Evolutionary conservation across 2,888 invertebrate genomes (phyloP).

Genomic region (Capitulum mitella): DNA sequence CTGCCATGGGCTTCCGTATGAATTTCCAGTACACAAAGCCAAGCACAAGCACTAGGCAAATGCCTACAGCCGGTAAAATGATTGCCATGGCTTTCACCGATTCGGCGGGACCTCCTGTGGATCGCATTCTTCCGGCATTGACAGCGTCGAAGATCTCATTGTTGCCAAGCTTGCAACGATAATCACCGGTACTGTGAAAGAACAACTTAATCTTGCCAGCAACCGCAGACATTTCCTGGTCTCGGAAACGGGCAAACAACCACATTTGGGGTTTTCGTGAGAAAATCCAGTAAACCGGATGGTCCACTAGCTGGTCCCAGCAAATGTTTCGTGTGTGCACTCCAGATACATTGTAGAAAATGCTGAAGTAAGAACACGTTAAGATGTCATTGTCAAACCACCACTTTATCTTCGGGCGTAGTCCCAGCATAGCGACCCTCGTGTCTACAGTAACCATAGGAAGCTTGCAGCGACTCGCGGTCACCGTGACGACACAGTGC

Average conservation of each 20-base stretch:
- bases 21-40: not conserved
- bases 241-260: not conserved
- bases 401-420: not conserved
- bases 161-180: not conserved
- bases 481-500: not conserved
- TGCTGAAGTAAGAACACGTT: not conserved
- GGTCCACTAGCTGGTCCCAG: not conserved
- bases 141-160: not conserved
- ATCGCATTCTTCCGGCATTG: not conserved
- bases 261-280: not conserved
- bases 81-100: conserved; percentile 1
- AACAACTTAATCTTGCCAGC: not conserved
- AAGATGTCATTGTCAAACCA: not conserved
- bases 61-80: not conserved
- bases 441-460: not conserved
- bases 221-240: not conserved
- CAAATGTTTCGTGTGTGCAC: not conserved
- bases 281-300: not conserved
- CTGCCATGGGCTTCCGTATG: not conserved
- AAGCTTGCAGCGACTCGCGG: not conserved
- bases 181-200: not conserved
- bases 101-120: not conserved
- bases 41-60: not conserved
- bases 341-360: not conserved
- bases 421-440: not conserved